These are phyloP conservation scores for Halotydeus destructor DNA, from an alignment of 1,140 invertebrate species.

Conservation along the genomic window DNA sequence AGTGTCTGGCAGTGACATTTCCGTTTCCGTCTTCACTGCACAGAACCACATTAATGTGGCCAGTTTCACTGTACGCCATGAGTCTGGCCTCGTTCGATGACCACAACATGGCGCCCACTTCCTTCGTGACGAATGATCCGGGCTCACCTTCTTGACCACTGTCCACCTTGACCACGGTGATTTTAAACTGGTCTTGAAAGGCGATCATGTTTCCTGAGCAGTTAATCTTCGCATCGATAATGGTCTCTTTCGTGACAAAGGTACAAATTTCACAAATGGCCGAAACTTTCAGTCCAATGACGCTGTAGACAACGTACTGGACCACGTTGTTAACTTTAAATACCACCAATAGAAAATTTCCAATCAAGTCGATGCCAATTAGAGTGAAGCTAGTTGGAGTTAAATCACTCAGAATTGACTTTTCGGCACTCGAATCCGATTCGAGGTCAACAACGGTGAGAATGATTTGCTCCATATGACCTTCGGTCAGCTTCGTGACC, in stretches of 20 bases:
- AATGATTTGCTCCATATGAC: no score
- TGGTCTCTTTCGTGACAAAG: not conserved
- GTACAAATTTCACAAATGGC: no score
- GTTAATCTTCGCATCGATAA: slow-evolving; percentile 3
- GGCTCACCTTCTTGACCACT: not conserved
- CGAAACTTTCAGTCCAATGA: no score
- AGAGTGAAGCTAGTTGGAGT: no score
- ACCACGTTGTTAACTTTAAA: not conserved
- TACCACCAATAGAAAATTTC: not conserved
- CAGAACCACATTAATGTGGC: no score
- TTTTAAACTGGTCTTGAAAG: not conserved
- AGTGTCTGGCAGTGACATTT: not conserved
- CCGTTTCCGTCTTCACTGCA: not conserved
- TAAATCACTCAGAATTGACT: no score
- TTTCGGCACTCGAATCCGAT: no score
- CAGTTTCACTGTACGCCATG: no score
- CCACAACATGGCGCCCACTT: not conserved
- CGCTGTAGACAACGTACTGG: not conserved
- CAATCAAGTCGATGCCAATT: not conserved
- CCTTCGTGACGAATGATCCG: not conserved
- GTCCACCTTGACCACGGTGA: not conserved
- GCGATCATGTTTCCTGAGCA: slow-evolving; percentile 1
- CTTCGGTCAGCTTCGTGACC: no score
- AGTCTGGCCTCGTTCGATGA: slow-evolving; percentile 2
- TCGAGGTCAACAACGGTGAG: no score